These are phyloP conservation scores for Nannoperca australis DNA, from an alignment of 2,797 vertebrate genomes.

Conservation along the genomic window DNA sequence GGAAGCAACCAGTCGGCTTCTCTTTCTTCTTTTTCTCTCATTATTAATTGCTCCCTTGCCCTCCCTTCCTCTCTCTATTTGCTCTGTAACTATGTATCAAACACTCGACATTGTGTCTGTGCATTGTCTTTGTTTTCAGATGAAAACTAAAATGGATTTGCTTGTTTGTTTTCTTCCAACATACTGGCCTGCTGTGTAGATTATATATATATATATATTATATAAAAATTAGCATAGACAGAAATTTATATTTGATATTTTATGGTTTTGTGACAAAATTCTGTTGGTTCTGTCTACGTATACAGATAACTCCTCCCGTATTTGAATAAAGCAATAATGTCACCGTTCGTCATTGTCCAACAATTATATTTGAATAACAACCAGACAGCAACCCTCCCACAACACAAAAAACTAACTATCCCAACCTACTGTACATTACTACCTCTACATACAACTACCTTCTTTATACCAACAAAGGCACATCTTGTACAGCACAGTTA, in stretches of 20 bases:
- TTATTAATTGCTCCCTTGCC: conserved; percentile 17
- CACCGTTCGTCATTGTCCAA: not conserved
- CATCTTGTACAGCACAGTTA: not conserved
- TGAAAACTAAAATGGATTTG: not conserved
- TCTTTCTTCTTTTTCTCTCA: conserved; percentile 47
- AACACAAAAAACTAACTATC: not conserved
- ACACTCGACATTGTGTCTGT: not conserved
- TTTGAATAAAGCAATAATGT: conserved; percentile 8
- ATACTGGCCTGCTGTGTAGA: conserved; percentile 2
- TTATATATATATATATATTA: conserved; percentile 1
- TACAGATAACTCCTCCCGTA: not conserved
- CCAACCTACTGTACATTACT: not conserved
- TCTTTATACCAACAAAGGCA: not conserved
- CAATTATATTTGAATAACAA: not conserved
- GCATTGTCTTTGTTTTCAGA: conserved; percentile 2
- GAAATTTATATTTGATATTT: not conserved
- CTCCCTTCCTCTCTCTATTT: not conserved
- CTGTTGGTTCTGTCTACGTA: not conserved
- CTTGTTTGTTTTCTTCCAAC: not conserved
- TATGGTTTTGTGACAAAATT: not conserved
- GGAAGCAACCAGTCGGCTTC: conserved; percentile 59
- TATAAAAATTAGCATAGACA: not conserved
- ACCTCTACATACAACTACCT: not conserved
- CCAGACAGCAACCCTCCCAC: not conserved
- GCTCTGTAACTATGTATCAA: not conserved